These are phyloP conservation scores for Oopsacas minuta DNA, from an alignment of 37 sponge, comb jelly and placozoan genomes.

Conservation along the genomic window DNA sequence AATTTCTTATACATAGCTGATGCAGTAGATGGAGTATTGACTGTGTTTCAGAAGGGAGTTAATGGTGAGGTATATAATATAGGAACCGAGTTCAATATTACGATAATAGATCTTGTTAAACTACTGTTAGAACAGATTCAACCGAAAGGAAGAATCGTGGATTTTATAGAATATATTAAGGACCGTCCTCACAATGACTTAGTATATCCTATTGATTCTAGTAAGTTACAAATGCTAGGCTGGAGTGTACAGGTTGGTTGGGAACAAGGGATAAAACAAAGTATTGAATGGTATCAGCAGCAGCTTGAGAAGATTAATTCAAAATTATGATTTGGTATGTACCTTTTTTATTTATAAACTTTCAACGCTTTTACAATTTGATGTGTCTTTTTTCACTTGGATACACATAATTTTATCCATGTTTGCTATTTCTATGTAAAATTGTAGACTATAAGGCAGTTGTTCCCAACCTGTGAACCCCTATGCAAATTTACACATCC, in stretches of 20 bases:
- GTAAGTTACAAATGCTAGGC: not conserved
- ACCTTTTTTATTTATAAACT: constrained; percentile 6
- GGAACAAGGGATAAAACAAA: not conserved
- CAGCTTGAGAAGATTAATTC: not conserved
- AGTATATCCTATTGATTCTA: not conserved
- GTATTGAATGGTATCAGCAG: not conserved
- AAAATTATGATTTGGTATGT: not conserved
- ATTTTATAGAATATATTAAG: not conserved
- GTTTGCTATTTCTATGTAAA: too few relatives aligned
- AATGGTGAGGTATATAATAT: constrained; percentile 29
- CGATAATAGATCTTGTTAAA: not conserved
- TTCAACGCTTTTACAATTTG: too few relatives aligned
- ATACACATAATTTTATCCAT: too few relatives aligned
- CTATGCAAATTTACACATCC: too few relatives aligned
- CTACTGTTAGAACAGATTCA: not conserved
- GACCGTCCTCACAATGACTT: not conserved
- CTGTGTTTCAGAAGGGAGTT: constrained; percentile 15
- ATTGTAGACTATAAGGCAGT: too few relatives aligned
- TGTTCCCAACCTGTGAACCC: too few relatives aligned
- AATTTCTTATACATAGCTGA: constrained; percentile 18
- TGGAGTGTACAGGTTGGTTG: not conserved
- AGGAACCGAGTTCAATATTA: not conserved
- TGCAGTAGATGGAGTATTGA: not conserved
- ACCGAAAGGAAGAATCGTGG: not conserved
- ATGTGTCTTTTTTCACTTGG: too few relatives aligned